Base-by-base conservation (phyloP, 2,888 invertebrate species). In the Cordilura impudica region DNA sequence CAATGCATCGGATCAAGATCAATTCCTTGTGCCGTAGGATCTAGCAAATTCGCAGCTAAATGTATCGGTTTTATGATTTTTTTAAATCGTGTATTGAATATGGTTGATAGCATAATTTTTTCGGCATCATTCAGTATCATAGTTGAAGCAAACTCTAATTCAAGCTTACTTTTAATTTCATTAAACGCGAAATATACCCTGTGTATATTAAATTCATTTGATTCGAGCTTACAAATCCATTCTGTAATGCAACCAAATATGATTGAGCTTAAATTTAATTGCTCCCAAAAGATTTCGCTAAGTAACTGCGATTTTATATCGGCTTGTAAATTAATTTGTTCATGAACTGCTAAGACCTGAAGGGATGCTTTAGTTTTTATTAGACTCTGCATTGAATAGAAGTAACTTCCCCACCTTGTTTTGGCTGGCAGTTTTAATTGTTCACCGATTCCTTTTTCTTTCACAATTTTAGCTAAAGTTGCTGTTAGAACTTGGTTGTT, bases 71-170 rank as follows among this genome's bases (percentile, higher is more conserved):
- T n/a, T n/a, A n/a, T n/a, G n/a, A n/a, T n/a, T n/a, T n/a, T n/a
- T n/a, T n/a, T n/a, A n/a, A n/a, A n/a, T n/a, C n/a, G n/a, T n/a
- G n/a, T n/a, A n/a, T n/a, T n/a, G n/a, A n/a, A n/a, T 29, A 43
- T 66, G 67, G 66, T 66, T 45, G 67, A 74, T 67, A 67, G 67
- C 61, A 69, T 74, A 53, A 67, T 66, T 69, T 75, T 69, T 61
- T 49, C 53, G 35, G 56, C 18, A 49, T 49, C 49, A 47, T 58
- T n/a, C n/a, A n/a, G n/a, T n/a, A n/a, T n/a, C n/a, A n/a, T n/a
- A n/a, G n/a, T n/a, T n/a, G n/a, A n/a, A n/a, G n/a, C n/a, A n/a
- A n/a, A n/a, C n/a, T n/a, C n/a, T n/a, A n/a, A n/a, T n/a, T n/a
- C n/a, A n/a, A n/a, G n/a, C n/a, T n/a, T n/a, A n/a, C n/a, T n/a